A percentile compares a stretch with the other conserved stretches of the same genome.
Conservation (phyloP, 2,113 vertebrate species). For the Pteruthius melanotis region DNA sequence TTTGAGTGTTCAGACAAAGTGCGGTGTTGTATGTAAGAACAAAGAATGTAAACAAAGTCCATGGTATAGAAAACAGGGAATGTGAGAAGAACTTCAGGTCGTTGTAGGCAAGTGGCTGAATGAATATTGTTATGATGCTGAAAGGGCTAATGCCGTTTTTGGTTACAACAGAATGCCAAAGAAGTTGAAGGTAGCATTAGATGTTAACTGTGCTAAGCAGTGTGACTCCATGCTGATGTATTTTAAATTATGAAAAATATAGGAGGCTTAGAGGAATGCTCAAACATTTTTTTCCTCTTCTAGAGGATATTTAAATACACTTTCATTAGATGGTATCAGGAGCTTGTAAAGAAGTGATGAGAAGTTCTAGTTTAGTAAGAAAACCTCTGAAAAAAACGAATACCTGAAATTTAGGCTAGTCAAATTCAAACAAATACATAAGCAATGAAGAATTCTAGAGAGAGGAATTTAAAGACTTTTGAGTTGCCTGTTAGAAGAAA, state of each 20-base stretch:
- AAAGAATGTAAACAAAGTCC: not conserved
- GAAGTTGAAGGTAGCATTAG: not conserved
- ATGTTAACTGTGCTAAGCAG: not conserved
- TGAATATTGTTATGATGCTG: not conserved
- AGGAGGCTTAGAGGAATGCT: not conserved
- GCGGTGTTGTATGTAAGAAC: not conserved
- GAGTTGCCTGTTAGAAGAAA: not conserved
- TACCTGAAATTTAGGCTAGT: not conserved
- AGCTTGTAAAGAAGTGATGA: not conserved
- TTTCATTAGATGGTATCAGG: not conserved
- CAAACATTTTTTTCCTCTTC: not conserved
- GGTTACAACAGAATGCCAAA: not conserved
- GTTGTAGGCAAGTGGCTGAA: not conserved
- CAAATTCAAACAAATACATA: not conserved
- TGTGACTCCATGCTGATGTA: not conserved
- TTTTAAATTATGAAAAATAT: not conserved
- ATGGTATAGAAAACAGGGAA: not conserved
- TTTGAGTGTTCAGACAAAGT: not conserved
- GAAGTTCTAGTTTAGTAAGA: not conserved
- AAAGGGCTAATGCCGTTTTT: not conserved
- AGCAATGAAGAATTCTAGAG: not conserved
- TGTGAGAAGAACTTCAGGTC: not conserved
- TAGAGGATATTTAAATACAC: not conserved
- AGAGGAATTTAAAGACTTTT: not conserved
- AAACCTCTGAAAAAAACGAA: not conserved